A percentile compares a stretch with the other conserved stretches of the same genome.
These are phyloP conservation scores for Galeopsomyia nigrocyanea DNA, from an alignment of 2,888 invertebrate genomes.

Conservation along the genomic window DNA sequence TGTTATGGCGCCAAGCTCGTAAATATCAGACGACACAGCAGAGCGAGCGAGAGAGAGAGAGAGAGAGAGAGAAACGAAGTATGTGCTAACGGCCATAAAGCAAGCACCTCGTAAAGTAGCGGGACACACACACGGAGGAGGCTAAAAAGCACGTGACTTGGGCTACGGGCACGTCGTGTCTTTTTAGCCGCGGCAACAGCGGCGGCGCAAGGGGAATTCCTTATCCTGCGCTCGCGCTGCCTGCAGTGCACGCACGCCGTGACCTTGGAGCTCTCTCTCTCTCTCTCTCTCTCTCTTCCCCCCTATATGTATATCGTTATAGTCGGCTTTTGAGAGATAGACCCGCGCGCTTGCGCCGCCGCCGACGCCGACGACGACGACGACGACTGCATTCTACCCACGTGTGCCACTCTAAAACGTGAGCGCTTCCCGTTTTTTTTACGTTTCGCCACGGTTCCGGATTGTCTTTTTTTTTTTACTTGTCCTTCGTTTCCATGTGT, in stretches of 20 bases:
- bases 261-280: slow-evolving; percentile 33
- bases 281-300: neutral
- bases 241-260: slow-evolving; percentile 35
- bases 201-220: slow-evolving; percentile 11
- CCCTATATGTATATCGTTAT: too few species aligned
- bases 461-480: too few species aligned
- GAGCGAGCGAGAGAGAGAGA: slow-evolving; percentile 4
- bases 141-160: slow-evolving; percentile 35
- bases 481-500: too few species aligned
- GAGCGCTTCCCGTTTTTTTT: neutral
- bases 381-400: slow-evolving; percentile 21
- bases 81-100: slow-evolving; percentile 56
- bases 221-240: slow-evolving; percentile 19
- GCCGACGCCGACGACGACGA: too few species aligned
- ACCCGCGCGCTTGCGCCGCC: too few species aligned
- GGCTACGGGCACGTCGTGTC: neutral
- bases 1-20: slow-evolving; percentile 35
- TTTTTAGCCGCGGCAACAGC: slow-evolving; percentile 3
- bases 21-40: slow-evolving; percentile 30
- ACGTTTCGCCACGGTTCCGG: too few species aligned
- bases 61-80: slow-evolving; percentile 13
- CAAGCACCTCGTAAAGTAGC: slow-evolving; percentile 61
- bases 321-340: too few species aligned
- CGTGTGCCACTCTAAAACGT: slow-evolving; percentile 28
- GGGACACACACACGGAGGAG: slow-evolving; percentile 16